These are phyloP conservation scores for Pristionchus entomophagus DNA, from an alignment of 2,888 invertebrate species.

Conservation along the genomic window DNA sequence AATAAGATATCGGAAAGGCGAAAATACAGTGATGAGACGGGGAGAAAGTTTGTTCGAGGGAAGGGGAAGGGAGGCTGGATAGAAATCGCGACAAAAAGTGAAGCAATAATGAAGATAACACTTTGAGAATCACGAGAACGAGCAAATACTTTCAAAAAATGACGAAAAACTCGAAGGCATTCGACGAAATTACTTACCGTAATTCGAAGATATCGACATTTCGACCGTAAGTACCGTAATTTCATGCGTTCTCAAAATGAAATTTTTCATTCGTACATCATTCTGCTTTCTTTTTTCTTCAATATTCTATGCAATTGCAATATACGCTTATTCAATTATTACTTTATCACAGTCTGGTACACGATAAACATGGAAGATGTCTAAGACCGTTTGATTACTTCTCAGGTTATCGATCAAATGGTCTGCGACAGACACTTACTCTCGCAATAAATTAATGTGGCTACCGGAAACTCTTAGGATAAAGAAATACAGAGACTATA, in stretches of 20 bases:
- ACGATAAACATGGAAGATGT: background rate
- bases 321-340: background rate
- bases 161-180: background rate
- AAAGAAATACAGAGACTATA: conserved; percentile 17
- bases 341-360: conserved; percentile 19
- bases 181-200: background rate
- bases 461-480: conserved; percentile 30
- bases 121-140: too few species aligned
- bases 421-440: background rate
- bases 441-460: conserved; percentile 34
- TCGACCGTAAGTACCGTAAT: background rate
- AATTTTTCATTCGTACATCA: too few species aligned
- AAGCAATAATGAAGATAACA: too few species aligned
- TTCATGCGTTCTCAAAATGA: background rate
- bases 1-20: conserved; percentile 24
- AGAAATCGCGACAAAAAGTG: background rate
- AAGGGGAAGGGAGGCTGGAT: background rate
- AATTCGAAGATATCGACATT: background rate
- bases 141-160: background rate
- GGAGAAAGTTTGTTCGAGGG: conserved; percentile 7
- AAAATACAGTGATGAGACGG: conserved; percentile 16
- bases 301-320: background rate
- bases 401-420: conserved; percentile 8
- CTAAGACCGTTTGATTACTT: conserved; percentile 8
- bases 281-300: too few species aligned